These are phyloP conservation scores for Pachyrhynchus sulphureomaculatus DNA, from an alignment of 1,140 invertebrate genomes.

Conservation along the genomic window DNA sequence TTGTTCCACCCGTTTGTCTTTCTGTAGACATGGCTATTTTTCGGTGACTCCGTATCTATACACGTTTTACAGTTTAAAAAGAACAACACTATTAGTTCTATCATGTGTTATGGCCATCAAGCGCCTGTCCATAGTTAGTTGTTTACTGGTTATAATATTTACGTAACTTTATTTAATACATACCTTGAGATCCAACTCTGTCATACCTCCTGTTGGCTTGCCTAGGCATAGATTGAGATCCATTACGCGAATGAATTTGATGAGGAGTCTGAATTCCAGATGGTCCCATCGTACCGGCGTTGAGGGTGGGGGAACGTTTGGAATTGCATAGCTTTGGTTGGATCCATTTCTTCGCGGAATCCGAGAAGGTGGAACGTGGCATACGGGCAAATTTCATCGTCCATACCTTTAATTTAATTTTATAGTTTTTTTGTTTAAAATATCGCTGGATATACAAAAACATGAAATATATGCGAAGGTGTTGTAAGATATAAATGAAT, in stretches of 20 bases:
- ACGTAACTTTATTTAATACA: no score
- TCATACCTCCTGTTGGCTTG: constrained; percentile 48
- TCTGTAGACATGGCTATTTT: no score
- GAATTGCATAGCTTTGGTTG: constrained; percentile 81
- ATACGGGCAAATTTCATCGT: constrained; percentile 92
- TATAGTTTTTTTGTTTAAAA: no score
- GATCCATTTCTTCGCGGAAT: constrained; percentile 94
- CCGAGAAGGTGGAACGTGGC: constrained; percentile 91
- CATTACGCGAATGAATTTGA: constrained; percentile 76
- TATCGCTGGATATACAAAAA: no score
- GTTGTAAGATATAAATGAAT: no score
- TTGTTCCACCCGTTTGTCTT: no score
- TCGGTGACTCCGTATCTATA: no score
- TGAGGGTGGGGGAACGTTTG: constrained; percentile 87
- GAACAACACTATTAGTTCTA: no score
- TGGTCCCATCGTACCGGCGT: constrained; percentile 78
- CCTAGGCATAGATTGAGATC: constrained; percentile 81
- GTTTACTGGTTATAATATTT: no score
- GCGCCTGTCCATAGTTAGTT: not conserved
- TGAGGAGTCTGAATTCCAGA: constrained; percentile 62
- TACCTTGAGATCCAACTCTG: constrained; percentile 51
- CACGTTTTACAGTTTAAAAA: no score
- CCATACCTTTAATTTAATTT: constrained; percentile 69
- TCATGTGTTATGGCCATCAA: not conserved
- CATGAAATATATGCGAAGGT: no score